Evolutionary conservation across 2,888 invertebrate species (phyloP).

Genomic region (Vannuccia rotundouncinata): DNA sequence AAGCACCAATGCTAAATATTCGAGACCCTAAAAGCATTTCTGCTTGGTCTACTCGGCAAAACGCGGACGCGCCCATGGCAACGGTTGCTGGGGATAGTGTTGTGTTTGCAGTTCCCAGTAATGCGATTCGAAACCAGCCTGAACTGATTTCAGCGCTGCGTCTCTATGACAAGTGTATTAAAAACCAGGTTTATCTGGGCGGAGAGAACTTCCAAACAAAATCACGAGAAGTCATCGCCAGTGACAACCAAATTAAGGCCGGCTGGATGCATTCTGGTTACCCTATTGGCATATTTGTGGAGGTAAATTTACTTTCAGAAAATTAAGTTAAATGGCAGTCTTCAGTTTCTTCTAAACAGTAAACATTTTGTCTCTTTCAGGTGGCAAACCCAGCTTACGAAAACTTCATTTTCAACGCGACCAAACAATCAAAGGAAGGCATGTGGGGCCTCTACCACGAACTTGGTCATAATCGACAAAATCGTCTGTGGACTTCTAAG

Average conservation of each 20-base stretch:
- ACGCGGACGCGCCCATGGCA: not conserved
- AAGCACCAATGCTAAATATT: slow-evolving; percentile 6
- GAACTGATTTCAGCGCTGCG: not conserved
- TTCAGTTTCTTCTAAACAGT: too few relatives aligned
- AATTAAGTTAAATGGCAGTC: too few relatives aligned
- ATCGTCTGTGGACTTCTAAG: slow-evolving; percentile 42
- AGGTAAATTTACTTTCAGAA: too few relatives aligned
- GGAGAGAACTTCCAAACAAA: slow-evolving; percentile 31
- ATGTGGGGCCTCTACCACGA: slow-evolving; percentile 45
- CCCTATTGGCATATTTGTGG: slow-evolving; percentile 44
- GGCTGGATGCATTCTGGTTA: slow-evolving; percentile 44
- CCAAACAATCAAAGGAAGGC: slow-evolving; percentile 37
- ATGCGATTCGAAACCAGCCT: slow-evolving; percentile 11
- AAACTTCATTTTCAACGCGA: slow-evolving; percentile 28
- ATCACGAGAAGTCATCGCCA: slow-evolving; percentile 34
- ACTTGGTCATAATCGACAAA: slow-evolving; percentile 45
- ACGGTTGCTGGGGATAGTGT: not conserved
- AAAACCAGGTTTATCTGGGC: slow-evolving; percentile 26
- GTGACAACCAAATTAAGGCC: slow-evolving; percentile 35
- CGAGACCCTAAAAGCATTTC: not conserved
- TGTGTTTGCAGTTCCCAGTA: not conserved
- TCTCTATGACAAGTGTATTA: not conserved
- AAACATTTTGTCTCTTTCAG: too few relatives aligned
- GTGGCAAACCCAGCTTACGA: not conserved
- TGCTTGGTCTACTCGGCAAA: not conserved